Percentiles rank a stretch among this genome's conserved stretches.
These are phyloP conservation scores for Pollicipes pollicipes DNA, from an alignment of 1,140 invertebrate genomes.

Conservation along the genomic window DNA sequence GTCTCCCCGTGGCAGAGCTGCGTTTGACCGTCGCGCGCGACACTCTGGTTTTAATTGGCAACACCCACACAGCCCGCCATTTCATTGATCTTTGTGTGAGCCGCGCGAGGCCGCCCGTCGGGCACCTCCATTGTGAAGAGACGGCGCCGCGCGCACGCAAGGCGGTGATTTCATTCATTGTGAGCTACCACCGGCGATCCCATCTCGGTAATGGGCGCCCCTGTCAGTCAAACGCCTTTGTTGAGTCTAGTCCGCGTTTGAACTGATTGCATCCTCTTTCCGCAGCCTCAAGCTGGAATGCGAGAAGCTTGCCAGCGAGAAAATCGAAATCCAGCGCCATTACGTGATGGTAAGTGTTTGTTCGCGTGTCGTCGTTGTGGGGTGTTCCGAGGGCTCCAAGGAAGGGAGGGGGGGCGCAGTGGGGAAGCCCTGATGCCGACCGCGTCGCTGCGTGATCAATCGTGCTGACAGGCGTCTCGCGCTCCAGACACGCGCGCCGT, in stretches of 20 bases:
- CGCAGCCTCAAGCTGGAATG: conserved; percentile 35
- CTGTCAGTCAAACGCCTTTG: neutral
- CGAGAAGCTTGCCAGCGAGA: conserved; percentile 87
- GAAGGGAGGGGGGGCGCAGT: too few species aligned
- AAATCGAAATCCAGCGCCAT: conserved; percentile 93
- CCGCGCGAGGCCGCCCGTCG: neutral
- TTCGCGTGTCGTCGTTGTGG: too few species aligned
- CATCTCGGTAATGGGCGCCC: neutral
- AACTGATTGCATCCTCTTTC: conserved; percentile 5
- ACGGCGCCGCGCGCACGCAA: neutral
- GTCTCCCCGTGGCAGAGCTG: too few species aligned
- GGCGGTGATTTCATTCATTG: neutral
- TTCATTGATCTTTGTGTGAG: neutral
- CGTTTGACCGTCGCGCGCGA: too few species aligned
- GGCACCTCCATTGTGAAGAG: conserved; percentile 1
- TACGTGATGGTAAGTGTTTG: conserved; percentile 81
- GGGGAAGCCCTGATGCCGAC: too few species aligned
- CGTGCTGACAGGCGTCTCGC: too few species aligned
- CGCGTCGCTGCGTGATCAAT: too few species aligned
- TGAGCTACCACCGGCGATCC: neutral
- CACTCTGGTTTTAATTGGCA: neutral
- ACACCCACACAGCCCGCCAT: neutral
- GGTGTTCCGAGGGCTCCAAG: too few species aligned
- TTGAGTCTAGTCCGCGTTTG: too few species aligned
- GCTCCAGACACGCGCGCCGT: too few species aligned